Base-by-base conservation (phyloP, 1,140 invertebrate species). In the Samia ricini region DNA sequence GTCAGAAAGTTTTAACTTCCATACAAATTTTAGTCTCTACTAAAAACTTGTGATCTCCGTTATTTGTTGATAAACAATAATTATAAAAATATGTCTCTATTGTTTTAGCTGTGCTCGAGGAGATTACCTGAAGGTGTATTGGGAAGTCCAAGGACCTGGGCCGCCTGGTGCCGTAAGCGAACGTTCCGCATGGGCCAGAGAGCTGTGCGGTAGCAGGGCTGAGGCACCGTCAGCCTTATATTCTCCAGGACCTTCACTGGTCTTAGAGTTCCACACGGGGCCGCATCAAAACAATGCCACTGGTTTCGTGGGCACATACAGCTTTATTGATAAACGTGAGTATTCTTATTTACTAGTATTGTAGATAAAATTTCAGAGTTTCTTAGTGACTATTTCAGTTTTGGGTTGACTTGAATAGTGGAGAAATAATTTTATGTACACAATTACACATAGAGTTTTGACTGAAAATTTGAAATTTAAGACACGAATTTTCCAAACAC, bases 301-400 rank as follows among this genome's bases (percentile, higher is more conserved):
- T 1, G 96, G 96, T 50, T 97, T 97, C 80, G 91, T 93, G 12
- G 96, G 96, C 36, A 94, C 93, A 49, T 97, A 95, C 89, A 93
- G 92, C 66, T 97, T 97, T 90, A 94, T 96, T 82, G 94, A 96
- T 83, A 95, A 93, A 93, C 92, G 95, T 96, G 87, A 95, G 95
- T 94, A 75, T 52, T 6, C 2, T 22, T 5, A 18, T 61, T 8
- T 2, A 7, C 15, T 36, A 42, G 36, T 42, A 42, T 36, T n/a
- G n/a, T n/a, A n/a, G n/a, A n/a, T n/a, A n/a, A n/a, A n/a, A n/a
- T n/a, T n/a, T n/a, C n/a, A n/a, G n/a, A n/a, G n/a, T n/a, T n/a
- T n/a, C n/a, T n/a, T n/a, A n/a, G n/a, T n/a, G n/a, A n/a, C n/a
- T n/a, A n/a, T n/a, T n/a, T n/a, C n/a, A n/a, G n/a, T n/a, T n/a